A percentile compares a stretch with the other conserved stretches of the same genome.
These are phyloP conservation scores for Enteromius afrohamiltoni DNA, from an alignment of 2,797 vertebrate species.

Conservation along the genomic window DNA sequence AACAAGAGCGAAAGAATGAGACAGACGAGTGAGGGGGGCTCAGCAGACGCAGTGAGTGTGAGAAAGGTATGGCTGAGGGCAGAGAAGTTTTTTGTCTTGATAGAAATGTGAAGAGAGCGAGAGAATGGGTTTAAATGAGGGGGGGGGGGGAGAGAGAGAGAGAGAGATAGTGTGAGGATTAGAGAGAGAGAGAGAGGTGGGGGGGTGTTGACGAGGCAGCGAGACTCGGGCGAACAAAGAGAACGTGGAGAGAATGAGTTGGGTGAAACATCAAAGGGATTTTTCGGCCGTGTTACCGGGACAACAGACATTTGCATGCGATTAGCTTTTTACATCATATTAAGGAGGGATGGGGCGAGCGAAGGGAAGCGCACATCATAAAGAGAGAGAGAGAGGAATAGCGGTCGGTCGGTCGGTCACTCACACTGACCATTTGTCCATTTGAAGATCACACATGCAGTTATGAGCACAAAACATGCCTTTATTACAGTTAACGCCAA, in stretches of 20 bases:
- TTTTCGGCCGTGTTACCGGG: conserved; percentile 87
- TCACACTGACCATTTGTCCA: conserved; percentile 77
- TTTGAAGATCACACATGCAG: conserved; percentile 15
- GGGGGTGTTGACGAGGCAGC: conserved; percentile 83
- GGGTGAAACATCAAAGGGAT: conserved; percentile 88
- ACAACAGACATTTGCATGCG: conserved; percentile 89
- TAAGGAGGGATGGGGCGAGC: conserved; percentile 79
- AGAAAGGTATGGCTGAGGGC: conserved; percentile 57
- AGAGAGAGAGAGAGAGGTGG: conserved; percentile 10
- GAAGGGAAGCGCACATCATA: conserved; percentile 48
- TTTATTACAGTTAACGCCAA: neutral
- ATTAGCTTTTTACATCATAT: conserved; percentile 89
- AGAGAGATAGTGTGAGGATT: conserved; percentile 40
- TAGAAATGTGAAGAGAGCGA: conserved; percentile 61
- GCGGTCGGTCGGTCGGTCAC: conserved; percentile 70
- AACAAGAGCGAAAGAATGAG: conserved; percentile 60
- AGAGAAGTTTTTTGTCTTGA: conserved; percentile 61
- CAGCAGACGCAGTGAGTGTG: conserved; percentile 37
- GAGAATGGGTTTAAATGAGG: conserved; percentile 47
- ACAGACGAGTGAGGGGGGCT: conserved; percentile 50
- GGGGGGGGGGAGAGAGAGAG: neutral
- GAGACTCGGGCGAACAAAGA: conserved; percentile 84
- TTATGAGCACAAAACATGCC: conserved; percentile 9
- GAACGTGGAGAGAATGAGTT: conserved; percentile 86
- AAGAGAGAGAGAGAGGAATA: conserved; percentile 57